Base-by-base conservation (phyloP, 2,797 vertebrate species). In the Propithecus perrieri region DNA sequence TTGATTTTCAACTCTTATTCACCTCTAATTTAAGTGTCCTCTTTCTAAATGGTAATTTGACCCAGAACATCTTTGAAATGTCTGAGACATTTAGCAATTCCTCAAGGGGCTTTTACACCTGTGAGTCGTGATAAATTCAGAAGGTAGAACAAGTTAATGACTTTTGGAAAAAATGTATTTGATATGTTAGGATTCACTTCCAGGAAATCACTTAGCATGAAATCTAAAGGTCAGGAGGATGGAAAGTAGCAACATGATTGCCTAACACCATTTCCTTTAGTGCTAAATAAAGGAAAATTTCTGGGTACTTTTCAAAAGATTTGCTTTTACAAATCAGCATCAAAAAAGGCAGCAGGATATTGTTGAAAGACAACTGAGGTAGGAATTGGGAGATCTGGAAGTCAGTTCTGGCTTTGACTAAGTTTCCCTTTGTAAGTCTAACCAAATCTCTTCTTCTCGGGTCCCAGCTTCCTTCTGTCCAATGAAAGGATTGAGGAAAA, bases 31-130 rank as follows among this genome's bases (percentile, higher is more conserved):
- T 97, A 88, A 85, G 53, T 88, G 94, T 97, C 94, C 96, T 97
- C 95, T 96, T 97, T 96, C 93, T 96, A 97, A 97, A 96, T 67
- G 81, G 85, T 91, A 95, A 96, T 94, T 97, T 98, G 97, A 97
- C 97, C 97, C 96, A 98, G 96, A 97, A 98, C 96, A 95, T 88
- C 93, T 97, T 92, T 93, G 65, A 96, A 97, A 97, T 91, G 93
- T 98, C 97, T 97, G 81, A 95, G 93, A 95, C 93, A 94, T 96
- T 98, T 86, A 97, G 69, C 14, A 94, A n/a, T 94, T 95, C 92
- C 96, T 97, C 92, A 85, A 85, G 95, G 89, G 81, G 69, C 46
- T 93, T 43, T 96, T 97, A 94, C 71, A 88, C 92, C 89, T 96
- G 50, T 91, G 95, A 97, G 65, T 89, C 30, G 1, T 59, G 89